Conservation (phyloP, 2,113 vertebrate species). For the Eulacestoma nigropectus region DNA sequence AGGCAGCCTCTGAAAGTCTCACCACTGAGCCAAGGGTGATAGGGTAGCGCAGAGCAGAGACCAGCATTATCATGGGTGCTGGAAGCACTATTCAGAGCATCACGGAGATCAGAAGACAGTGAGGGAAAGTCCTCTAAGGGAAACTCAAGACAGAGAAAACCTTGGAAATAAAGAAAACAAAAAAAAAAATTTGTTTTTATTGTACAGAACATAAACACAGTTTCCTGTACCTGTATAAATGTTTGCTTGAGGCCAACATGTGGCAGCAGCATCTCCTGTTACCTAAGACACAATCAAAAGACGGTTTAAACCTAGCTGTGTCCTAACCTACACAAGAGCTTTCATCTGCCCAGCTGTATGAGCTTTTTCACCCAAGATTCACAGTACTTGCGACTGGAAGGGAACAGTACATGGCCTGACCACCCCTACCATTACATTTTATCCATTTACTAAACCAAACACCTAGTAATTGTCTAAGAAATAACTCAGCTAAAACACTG, state of each 20-base stretch:
- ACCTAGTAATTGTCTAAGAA: background rate
- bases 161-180: background rate
- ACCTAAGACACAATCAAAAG: background rate
- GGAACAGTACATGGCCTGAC: background rate
- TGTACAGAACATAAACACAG: background rate
- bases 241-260: background rate
- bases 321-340: background rate
- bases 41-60: background rate
- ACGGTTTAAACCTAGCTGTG: background rate
- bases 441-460: background rate
- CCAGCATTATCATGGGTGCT: background rate
- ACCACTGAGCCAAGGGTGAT: accelerated
- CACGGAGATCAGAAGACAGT: background rate
- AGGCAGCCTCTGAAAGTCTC: background rate
- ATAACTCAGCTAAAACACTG: background rate
- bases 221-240: background rate
- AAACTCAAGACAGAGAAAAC: background rate
- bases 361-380: background rate
- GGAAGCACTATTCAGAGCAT: background rate
- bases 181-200: background rate
- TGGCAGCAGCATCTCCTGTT: background rate
- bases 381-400: background rate
- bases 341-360: background rate
- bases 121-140: background rate
- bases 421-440: background rate